phyloP scores from a whole-genome alignment of 2,113 vertebrate species.

The Notechis scutatus region DNA sequence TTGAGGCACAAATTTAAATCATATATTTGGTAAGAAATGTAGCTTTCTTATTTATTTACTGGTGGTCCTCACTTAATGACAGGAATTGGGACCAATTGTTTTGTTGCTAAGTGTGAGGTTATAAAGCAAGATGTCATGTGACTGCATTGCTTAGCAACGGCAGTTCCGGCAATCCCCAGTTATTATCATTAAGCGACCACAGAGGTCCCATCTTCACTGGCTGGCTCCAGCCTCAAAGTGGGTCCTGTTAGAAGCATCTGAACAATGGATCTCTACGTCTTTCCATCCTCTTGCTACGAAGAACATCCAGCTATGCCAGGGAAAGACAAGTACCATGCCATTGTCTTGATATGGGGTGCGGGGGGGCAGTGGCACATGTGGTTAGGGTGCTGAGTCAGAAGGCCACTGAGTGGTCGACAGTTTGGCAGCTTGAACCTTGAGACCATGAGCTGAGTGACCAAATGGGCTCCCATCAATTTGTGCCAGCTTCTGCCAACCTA shows the following conservation, averaged over 20 bases:
- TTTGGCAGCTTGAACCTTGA: not conserved
- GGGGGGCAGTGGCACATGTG: no score
- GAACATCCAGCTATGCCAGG: not conserved
- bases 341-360: not conserved
- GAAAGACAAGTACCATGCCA: not conserved
- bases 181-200: not conserved
- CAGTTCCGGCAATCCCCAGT: not conserved
- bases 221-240: not conserved
- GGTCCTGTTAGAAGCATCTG: not conserved
- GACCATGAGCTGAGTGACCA: not conserved
- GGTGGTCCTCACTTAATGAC: not conserved
- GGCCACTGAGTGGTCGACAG: not conserved
- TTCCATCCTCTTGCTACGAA: not conserved
- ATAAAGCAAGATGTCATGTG: not conserved
- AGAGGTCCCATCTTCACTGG: not conserved
- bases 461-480: not conserved
- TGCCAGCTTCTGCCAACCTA: not conserved
- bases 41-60: not conserved
- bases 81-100: not conserved
- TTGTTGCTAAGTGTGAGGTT: not conserved
- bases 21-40: not conserved
- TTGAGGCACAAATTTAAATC: not conserved
- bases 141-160: not conserved
- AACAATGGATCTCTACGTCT: not conserved
- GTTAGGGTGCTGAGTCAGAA: no score